A percentile compares a stretch with the other conserved stretches of the same genome.
Evolutionary conservation across 2,797 vertebrate species (phyloP).

Genomic region (Pipistrellus nathusii): DNA sequence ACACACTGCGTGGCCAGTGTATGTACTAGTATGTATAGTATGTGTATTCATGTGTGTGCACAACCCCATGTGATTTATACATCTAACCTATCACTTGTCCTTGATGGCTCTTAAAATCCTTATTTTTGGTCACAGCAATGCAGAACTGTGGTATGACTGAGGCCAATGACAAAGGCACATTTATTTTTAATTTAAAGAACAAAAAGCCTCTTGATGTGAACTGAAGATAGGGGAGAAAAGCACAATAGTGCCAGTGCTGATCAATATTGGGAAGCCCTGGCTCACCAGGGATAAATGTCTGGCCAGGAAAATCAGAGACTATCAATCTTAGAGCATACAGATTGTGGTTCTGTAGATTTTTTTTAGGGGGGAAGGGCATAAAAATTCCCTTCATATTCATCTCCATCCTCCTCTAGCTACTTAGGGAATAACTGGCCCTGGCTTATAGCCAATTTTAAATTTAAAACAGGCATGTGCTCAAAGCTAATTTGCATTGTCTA

Average conservation of each 20-base stretch:
- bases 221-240: slow-evolving; percentile 51
- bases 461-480: slow-evolving; percentile 60
- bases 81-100: background rate
- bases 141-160: slow-evolving; percentile 14
- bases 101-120: background rate
- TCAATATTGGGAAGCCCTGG: slow-evolving; percentile 22
- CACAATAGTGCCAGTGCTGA: background rate
- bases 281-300: slow-evolving; percentile 1
- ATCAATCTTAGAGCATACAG: slow-evolving; percentile 51
- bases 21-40: too few species aligned
- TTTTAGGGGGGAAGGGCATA: background rate
- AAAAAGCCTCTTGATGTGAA: slow-evolving; percentile 22
- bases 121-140: background rate
- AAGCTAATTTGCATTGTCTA: slow-evolving; percentile 52
- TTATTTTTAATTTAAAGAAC: slow-evolving; percentile 69
- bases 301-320: background rate
- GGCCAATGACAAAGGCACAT: slow-evolving; percentile 55
- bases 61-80: background rate
- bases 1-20: too few species aligned
- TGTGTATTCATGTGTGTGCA: background rate
- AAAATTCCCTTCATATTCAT: background rate
- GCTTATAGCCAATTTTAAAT: slow-evolving; percentile 57
- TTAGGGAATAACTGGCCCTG: background rate
- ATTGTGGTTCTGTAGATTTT: background rate
- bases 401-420: background rate